phyloP scores from a whole-genome alignment of 2,888 invertebrate genomes.

The Oasisia sp. region DNA sequence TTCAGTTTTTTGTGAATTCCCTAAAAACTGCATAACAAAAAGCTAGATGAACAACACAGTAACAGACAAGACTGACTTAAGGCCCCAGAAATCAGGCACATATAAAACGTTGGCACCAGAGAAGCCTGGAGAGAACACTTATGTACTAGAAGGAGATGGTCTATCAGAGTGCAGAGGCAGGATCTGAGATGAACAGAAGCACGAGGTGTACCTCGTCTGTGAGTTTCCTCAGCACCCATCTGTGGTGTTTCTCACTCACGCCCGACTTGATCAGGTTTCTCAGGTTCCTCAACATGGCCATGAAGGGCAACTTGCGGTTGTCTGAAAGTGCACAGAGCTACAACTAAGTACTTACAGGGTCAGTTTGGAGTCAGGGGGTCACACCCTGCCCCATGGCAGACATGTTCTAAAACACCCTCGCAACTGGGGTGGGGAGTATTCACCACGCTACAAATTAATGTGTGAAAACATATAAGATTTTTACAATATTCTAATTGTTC shows the following conservation, averaged over 20 bases:
- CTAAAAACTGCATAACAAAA: no score
- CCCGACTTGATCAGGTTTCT: slow-evolving; percentile 67
- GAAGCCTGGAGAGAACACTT: no score
- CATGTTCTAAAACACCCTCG: not conserved
- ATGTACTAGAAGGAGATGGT: not conserved
- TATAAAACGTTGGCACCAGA: no score
- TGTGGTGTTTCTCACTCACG: slow-evolving; percentile 65
- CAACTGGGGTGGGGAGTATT: not conserved
- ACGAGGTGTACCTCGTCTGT: slow-evolving; percentile 60
- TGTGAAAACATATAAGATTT: not conserved
- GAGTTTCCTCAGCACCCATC: slow-evolving; percentile 60
- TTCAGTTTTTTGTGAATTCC: no score
- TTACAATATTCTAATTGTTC: not conserved
- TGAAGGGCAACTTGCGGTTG: slow-evolving; percentile 66
- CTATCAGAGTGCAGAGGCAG: not conserved
- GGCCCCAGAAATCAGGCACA: no score
- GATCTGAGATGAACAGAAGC: not conserved
- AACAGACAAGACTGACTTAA: no score
- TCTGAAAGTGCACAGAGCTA: not conserved
- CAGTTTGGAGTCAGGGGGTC: not conserved
- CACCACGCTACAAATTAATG: not conserved
- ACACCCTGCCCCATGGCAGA: not conserved
- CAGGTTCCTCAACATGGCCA: slow-evolving; percentile 68
- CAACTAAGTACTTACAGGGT: not conserved
- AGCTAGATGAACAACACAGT: no score